Evolutionary conservation across 2,888 invertebrate genomes (phyloP).

Genomic region (Diabrotica balteata): DNA sequence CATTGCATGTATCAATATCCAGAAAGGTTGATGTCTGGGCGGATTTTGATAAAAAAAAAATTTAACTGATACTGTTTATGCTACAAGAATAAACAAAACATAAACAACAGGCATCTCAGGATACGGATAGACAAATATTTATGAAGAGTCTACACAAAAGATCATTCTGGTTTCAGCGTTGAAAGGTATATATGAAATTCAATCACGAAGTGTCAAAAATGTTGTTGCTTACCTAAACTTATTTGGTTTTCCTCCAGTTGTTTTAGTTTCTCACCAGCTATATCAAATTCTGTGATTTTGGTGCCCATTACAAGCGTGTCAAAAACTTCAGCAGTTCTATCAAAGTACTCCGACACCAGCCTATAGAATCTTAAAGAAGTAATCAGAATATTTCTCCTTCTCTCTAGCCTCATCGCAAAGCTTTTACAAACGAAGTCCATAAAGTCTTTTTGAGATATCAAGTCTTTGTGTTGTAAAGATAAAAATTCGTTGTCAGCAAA

Average conservation of each 20-base stretch:
- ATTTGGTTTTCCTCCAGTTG: constrained; percentile 69
- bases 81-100: too few species aligned
- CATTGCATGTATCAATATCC: too few species aligned
- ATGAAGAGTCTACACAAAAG: too few species aligned
- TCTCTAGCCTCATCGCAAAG: constrained; percentile 74
- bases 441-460: constrained; percentile 77
- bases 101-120: too few species aligned
- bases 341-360: constrained; percentile 76
- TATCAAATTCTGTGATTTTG: constrained; percentile 65
- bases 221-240: constrained; percentile 64
- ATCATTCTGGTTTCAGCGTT: too few species aligned
- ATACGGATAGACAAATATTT: too few species aligned
- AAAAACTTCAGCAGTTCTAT: constrained; percentile 71
- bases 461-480: constrained; percentile 64
- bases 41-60: too few species aligned
- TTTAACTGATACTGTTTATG: too few species aligned
- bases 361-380: constrained; percentile 79
- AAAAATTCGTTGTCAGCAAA: constrained; percentile 62
- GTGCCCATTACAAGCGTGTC: constrained; percentile 71
- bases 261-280: constrained; percentile 65
- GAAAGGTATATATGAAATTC: neutral
- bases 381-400: constrained; percentile 75
- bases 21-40: too few species aligned
- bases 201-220: neutral
- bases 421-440: constrained; percentile 84